A percentile compares a stretch with the other conserved stretches of the same genome.
Conservation (phyloP, 2,113 vertebrate genomes). For the Austrofundulus limnaeus region DNA sequence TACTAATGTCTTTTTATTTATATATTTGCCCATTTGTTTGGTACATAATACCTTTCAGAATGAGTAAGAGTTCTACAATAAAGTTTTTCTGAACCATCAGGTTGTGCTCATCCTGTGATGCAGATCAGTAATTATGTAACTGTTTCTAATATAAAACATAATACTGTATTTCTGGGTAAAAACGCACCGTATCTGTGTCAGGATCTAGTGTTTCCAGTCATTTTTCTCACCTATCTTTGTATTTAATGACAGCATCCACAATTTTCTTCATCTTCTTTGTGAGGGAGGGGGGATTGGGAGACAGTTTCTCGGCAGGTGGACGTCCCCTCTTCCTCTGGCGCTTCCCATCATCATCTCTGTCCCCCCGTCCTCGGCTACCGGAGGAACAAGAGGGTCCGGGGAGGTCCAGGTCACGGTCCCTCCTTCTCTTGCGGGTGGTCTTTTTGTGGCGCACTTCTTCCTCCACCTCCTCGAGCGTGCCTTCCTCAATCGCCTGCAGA, state of each 20-base stretch:
- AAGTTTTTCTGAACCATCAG: too few species aligned
- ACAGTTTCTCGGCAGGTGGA: conserved; percentile 90
- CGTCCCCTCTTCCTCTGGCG: conserved; percentile 90
- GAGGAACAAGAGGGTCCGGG: conserved; percentile 81
- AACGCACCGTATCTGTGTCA: neutral
- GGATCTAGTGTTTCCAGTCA: conserved; percentile 1
- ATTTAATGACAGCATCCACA: conserved; percentile 93
- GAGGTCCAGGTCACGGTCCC: conserved; percentile 85
- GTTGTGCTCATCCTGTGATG: neutral
- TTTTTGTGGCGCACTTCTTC: conserved; percentile 96
- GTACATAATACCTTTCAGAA: too few species aligned
- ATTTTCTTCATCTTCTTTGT: conserved; percentile 97
- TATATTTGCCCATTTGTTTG: too few species aligned
- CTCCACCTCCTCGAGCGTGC: conserved; percentile 93
- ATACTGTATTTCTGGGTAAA: neutral
- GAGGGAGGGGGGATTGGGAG: conserved; percentile 89
- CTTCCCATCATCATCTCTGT: conserved; percentile 88
- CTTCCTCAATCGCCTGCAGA: conserved; percentile 92
- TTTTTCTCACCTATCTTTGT: conserved; percentile 89
- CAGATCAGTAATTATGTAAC: neutral
- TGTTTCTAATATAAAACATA: neutral
- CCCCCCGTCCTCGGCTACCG: conserved; percentile 83
- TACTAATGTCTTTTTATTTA: too few species aligned
- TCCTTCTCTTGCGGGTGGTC: conserved; percentile 90
- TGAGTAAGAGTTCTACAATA: too few species aligned